Evolutionary conservation across 1,140 invertebrate species (phyloP).

Genomic region (Zaprionus camerounensis): DNA sequence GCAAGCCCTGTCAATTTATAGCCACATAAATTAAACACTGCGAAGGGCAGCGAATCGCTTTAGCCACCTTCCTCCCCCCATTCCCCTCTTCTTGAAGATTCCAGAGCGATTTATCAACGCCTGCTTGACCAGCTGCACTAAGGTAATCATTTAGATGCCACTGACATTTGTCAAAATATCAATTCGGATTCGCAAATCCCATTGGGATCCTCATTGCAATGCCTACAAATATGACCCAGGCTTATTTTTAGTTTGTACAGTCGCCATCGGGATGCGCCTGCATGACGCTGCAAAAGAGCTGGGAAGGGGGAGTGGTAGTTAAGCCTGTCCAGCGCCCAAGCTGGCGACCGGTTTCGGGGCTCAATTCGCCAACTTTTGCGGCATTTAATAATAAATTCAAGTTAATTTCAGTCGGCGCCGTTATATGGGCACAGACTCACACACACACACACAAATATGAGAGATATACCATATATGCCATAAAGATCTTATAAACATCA

Average conservation of each 20-base stretch:
- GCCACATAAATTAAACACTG: slow-evolving; percentile 40
- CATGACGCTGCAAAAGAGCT: slow-evolving; percentile 27
- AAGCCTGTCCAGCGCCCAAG: slow-evolving; percentile 21
- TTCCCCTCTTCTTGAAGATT: neutral
- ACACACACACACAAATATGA: slow-evolving; percentile 1
- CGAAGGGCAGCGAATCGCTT: slow-evolving; percentile 42
- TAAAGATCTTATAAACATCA: neutral
- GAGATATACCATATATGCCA: slow-evolving; percentile 6
- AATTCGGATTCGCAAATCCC: slow-evolving; percentile 5
- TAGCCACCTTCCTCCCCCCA: neutral
- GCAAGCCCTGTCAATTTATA: slow-evolving; percentile 59
- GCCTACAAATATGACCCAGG: slow-evolving; percentile 38
- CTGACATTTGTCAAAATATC: slow-evolving; percentile 67
- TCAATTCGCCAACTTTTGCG: slow-evolving; percentile 35
- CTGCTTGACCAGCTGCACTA: slow-evolving; percentile 1
- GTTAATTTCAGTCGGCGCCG: slow-evolving; percentile 78
- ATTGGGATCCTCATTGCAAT: neutral
- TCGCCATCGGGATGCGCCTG: slow-evolving; percentile 68
- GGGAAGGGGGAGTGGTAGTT: neutral
- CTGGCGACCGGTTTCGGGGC: slow-evolving; percentile 54
- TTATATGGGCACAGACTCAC: slow-evolving; percentile 63
- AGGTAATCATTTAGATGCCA: slow-evolving; percentile 50
- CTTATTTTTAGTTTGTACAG: slow-evolving; percentile 74
- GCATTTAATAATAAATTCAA: slow-evolving; percentile 71
- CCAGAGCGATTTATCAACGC: slow-evolving; percentile 48